These are phyloP conservation scores for Silvanus unidentatus DNA, from an alignment of 2,888 invertebrate species.

Conservation along the genomic window DNA sequence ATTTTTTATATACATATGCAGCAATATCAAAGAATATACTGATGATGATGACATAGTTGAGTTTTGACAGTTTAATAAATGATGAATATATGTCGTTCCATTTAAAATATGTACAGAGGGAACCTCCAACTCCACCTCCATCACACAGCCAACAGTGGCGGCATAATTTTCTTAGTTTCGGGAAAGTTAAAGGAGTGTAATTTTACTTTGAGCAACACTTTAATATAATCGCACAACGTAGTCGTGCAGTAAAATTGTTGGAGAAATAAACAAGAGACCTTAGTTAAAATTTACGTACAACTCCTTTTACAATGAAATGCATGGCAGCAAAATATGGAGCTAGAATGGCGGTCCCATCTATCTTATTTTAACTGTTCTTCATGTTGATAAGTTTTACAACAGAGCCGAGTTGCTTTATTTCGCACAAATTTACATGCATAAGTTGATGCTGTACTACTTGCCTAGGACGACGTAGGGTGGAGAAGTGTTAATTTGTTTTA, in stretches of 20 bases:
- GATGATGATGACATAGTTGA: no score
- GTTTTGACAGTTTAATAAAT: no score
- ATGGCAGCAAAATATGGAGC: slow-evolving; percentile 41
- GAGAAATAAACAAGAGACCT: slow-evolving; percentile 18
- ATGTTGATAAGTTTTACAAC: slow-evolving; percentile 36
- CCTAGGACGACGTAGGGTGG: slow-evolving; percentile 15
- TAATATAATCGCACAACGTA: slow-evolving; percentile 29
- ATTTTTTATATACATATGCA: no score
- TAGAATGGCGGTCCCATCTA: slow-evolving; percentile 44
- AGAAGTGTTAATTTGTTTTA: slow-evolving; percentile 39
- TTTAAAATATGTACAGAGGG: no score
- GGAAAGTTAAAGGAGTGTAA: slow-evolving; percentile 43
- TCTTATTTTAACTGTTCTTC: slow-evolving; percentile 44
- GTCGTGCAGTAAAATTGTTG: slow-evolving; percentile 12
- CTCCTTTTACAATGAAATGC: slow-evolving; percentile 40
- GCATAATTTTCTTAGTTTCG: slow-evolving; percentile 44
- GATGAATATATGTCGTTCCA: no score
- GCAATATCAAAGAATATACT: no score
- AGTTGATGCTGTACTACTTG: slow-evolving; percentile 9
- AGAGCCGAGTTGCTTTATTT: slow-evolving; percentile 10
- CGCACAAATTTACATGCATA: not conserved
- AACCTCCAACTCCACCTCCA: slow-evolving; percentile 20
- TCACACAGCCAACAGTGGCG: no score
- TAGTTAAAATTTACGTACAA: slow-evolving; percentile 17
- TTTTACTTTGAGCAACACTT: slow-evolving; percentile 45